phyloP scores from a whole-genome alignment of 2,888 invertebrate species.

The Apamea monoglypha region DNA sequence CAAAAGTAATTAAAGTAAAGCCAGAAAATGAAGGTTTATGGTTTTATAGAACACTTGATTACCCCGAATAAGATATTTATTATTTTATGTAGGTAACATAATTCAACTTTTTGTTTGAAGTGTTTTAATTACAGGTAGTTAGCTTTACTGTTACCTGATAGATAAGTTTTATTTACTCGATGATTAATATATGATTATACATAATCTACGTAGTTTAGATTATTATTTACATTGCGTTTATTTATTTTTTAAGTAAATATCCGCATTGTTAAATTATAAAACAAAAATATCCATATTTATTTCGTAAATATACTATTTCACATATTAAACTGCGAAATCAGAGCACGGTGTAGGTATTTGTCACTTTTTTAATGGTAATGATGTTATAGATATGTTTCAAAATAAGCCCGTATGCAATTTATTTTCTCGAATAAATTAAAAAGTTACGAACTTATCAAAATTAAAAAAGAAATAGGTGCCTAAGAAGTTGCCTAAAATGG shows the following conservation, averaged over 20 bases:
- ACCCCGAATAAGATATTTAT: slow-evolving; percentile 9
- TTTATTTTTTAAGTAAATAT: background rate
- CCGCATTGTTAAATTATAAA: background rate
- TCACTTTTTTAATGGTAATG: background rate
- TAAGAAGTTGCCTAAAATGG: background rate
- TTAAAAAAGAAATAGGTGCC: background rate
- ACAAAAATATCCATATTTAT: background rate
- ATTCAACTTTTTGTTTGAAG: background rate
- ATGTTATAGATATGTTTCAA: background rate
- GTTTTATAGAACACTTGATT: slow-evolving; percentile 30
- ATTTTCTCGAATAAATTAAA: background rate
- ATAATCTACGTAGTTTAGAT: background rate
- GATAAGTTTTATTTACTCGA: slow-evolving; percentile 19
- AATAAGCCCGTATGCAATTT: background rate
- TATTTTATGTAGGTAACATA: background rate
- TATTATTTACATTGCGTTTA: background rate
- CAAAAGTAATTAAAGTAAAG: slow-evolving; percentile 4
- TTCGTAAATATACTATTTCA: background rate
- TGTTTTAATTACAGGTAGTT: slow-evolving; percentile 15
- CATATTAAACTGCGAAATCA: background rate
- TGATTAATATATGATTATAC: slow-evolving; percentile 3
- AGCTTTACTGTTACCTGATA: background rate
- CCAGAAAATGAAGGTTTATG: slow-evolving; percentile 10
- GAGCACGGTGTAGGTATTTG: background rate
- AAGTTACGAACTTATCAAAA: background rate